Percentiles rank a stretch among this genome's conserved stretches.
These are phyloP conservation scores for Meloidogyne hapla DNA, from an alignment of 1,140 invertebrate species.

Conservation along the genomic window DNA sequence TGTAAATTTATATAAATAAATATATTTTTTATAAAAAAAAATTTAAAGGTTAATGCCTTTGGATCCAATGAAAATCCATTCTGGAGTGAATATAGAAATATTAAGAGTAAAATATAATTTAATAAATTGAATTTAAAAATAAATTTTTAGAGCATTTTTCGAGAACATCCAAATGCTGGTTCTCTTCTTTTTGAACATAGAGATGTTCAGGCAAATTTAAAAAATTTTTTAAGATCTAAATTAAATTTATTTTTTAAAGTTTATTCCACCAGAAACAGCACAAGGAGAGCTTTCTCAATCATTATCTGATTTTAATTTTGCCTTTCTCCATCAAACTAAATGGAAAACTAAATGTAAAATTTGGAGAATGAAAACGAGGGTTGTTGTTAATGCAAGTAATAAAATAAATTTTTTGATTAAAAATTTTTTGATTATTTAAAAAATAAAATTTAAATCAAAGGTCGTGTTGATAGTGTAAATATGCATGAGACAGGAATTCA, in stretches of 20 bases:
- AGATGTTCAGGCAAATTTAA: constrained; percentile 48
- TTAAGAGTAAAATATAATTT: constrained; percentile 43
- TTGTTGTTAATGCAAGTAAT: constrained; percentile 63
- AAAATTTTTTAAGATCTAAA: too few relatives aligned
- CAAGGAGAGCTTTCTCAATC: constrained; percentile 30
- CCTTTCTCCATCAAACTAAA: constrained; percentile 56
- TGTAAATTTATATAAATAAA: neutral
- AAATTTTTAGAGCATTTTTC: constrained; percentile 52
- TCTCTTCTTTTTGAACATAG: constrained; percentile 61
- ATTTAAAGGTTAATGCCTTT: constrained; percentile 48
- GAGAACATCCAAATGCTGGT: constrained; percentile 61
- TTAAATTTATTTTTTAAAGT: constrained; percentile 27
- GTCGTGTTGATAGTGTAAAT: constrained; percentile 61
- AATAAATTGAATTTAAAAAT: neutral
- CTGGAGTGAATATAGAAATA: constrained; percentile 52
- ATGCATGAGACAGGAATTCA: constrained; percentile 64
- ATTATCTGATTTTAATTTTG: constrained; percentile 57
- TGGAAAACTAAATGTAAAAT: constrained; percentile 61
- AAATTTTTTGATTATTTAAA: neutral
- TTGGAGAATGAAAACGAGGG: constrained; percentile 64
- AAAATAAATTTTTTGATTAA: neutral
- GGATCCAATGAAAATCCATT: constrained; percentile 49
- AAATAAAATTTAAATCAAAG: constrained; percentile 38
- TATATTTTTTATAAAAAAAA: too few relatives aligned
- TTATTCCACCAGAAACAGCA: constrained; percentile 49